Percentiles rank a stretch among this genome's conserved stretches.
Evolutionary conservation across 2,797 vertebrate genomes (phyloP).

Genomic region (Notoglanidium macrostoma): DNA sequence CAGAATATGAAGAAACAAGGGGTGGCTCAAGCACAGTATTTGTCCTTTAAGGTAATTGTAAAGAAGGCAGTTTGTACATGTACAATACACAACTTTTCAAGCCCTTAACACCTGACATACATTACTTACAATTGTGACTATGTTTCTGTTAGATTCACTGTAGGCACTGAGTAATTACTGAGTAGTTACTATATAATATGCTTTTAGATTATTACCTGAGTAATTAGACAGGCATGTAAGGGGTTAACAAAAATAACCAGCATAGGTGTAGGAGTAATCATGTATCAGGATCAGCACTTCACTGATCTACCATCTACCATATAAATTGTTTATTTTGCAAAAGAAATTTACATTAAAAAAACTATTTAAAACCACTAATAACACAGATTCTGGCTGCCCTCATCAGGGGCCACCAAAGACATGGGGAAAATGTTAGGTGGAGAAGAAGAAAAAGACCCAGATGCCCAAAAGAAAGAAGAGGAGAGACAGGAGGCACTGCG

Average conservation of each 20-base stretch:
- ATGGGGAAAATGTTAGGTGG: conserved; percentile 99
- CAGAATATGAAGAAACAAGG: too few species aligned
- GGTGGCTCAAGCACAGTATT: too few species aligned
- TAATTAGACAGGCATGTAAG: neutral
- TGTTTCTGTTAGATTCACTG: neutral
- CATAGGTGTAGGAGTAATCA: neutral
- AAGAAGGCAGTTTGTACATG: neutral
- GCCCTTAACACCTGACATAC: neutral
- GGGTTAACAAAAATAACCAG: neutral
- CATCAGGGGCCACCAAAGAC: conserved; percentile 95
- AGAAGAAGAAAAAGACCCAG: conserved; percentile 97
- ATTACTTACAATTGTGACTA: neutral
- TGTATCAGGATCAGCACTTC: neutral
- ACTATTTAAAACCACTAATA: neutral
- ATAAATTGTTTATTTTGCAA: neutral
- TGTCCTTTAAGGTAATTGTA: too few species aligned
- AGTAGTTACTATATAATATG: neutral
- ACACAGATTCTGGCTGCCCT: neutral
- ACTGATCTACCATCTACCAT: neutral
- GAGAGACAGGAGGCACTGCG: conserved; percentile 93
- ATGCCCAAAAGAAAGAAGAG: conserved; percentile 96
- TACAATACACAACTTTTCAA: neutral
- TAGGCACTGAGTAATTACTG: neutral
- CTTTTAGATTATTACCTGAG: neutral
- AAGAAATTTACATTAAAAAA: neutral